phyloP scores from a whole-genome alignment of 2,888 invertebrate genomes.

The Drosophila austrosaltans region DNA sequence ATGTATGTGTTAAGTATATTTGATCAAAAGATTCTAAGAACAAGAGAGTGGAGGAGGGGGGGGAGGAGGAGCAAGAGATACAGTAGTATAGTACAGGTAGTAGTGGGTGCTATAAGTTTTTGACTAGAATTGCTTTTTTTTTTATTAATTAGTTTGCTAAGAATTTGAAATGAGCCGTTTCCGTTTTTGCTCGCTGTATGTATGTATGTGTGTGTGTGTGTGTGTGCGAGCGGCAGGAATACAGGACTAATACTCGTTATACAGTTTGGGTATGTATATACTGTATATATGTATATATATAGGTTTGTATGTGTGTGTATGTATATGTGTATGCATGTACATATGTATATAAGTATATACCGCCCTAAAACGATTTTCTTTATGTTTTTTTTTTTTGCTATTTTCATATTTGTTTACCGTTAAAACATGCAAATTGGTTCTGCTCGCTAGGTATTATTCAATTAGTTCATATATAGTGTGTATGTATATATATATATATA shows the following conservation, averaged over 20 bases:
- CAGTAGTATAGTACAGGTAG: constrained; percentile 55
- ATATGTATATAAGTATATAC: constrained; percentile 58
- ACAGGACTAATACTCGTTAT: constrained; percentile 37
- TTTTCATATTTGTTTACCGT: constrained; percentile 46
- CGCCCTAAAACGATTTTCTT: constrained; percentile 68
- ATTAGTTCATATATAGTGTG: constrained; percentile 62
- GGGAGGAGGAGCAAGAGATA: constrained; percentile 18
- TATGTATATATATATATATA: constrained; percentile 55
- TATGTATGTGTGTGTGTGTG: neutral
- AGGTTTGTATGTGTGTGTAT: constrained; percentile 38
- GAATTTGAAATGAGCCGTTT: constrained; percentile 68
- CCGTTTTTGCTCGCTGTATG: constrained; percentile 9
- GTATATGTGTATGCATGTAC: constrained; percentile 35
- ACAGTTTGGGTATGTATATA: constrained; percentile 12
- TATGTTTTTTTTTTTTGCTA: constrained; percentile 9
- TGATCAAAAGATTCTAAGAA: constrained; percentile 68
- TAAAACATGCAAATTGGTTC: constrained; percentile 79
- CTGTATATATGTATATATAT: constrained; percentile 14
- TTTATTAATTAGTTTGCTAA: constrained; percentile 69
- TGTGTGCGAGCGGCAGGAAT: constrained; percentile 20
- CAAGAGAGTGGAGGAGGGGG: constrained; percentile 49
- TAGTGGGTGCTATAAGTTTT: constrained; percentile 69
- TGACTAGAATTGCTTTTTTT: constrained; percentile 46
- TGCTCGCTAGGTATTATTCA: constrained; percentile 67
- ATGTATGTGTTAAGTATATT: constrained; percentile 37